phyloP scores from a whole-genome alignment of 30 jellyfish, hydroid and myxozoan genomes.

The Sanderia malayensis region DNA sequence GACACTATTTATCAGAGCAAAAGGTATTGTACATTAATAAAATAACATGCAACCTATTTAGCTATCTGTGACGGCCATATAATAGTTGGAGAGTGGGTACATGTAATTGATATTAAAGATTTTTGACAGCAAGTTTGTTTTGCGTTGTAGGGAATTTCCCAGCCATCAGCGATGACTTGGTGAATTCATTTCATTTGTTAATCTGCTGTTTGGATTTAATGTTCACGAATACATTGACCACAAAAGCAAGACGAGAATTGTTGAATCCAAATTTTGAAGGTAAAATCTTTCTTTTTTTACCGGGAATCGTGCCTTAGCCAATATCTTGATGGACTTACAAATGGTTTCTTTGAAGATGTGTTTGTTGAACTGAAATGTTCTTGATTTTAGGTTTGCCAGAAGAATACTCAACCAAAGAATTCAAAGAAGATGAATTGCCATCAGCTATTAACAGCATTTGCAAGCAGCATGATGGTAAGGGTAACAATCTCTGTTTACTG shows the following conservation, averaged over 20 bases:
- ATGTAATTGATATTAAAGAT: no score
- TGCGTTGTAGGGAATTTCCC: slow-evolving; percentile 78
- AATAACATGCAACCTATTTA: no score
- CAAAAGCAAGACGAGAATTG: slow-evolving; percentile 57
- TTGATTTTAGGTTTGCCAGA: slow-evolving; percentile 69
- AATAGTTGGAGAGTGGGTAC: no score
- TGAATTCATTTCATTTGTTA: slow-evolving; percentile 87
- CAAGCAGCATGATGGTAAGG: slow-evolving; percentile 68
- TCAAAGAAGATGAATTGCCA: slow-evolving; percentile 69
- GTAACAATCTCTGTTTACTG: no score
- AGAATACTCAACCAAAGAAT: slow-evolving; percentile 53
- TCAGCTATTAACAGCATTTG: slow-evolving; percentile 76
- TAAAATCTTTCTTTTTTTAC: no score
- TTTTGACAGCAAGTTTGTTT: no score
- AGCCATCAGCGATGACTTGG: slow-evolving; percentile 91
- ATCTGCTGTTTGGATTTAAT: slow-evolving; percentile 94
- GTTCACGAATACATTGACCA: slow-evolving; percentile 58
- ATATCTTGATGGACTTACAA: no score
- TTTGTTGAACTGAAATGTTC: no score
- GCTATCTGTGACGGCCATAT: no score
- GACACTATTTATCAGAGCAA: slow-evolving; percentile 81
- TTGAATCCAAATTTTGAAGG: slow-evolving; percentile 82
- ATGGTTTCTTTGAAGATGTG: no score
- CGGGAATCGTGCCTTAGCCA: no score
- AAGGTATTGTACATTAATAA: no score